Evolutionary conservation across 2,113 vertebrate genomes (phyloP).

Genomic region (Microcebus tavaratra): DNA sequence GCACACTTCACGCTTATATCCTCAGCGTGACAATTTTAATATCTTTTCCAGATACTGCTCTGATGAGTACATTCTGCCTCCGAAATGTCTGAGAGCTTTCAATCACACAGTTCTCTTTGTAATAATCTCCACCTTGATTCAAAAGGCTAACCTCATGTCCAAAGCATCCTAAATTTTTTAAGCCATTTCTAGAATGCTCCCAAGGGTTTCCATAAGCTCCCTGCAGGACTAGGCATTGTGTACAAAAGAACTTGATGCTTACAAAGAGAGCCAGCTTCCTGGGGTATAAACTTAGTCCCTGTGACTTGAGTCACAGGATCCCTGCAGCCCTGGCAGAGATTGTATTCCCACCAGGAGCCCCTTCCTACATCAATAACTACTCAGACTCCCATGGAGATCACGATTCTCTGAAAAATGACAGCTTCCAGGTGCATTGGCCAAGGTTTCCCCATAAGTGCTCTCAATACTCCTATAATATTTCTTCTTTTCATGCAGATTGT

Average conservation of each 20-base stretch:
- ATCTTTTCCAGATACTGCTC: background rate
- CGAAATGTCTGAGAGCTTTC: background rate
- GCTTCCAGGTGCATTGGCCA: background rate
- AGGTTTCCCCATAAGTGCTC: background rate
- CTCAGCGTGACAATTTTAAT: background rate
- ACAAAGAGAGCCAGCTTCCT: background rate
- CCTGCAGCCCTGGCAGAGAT: background rate
- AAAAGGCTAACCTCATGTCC: background rate
- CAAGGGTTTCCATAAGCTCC: background rate
- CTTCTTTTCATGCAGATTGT: background rate
- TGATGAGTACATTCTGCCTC: background rate
- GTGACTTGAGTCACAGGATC: background rate
- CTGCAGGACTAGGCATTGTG: background rate
- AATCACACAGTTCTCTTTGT: background rate
- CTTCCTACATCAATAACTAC: background rate
- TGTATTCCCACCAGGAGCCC: background rate
- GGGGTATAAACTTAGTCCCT: background rate
- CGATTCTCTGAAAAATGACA: background rate
- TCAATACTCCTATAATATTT: background rate
- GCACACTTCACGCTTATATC: background rate
- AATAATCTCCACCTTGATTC: background rate
- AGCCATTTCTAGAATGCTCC: background rate
- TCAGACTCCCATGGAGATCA: background rate
- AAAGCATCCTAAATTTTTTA: background rate
- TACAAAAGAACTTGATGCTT: background rate